A percentile compares a stretch with the other conserved stretches of the same genome.
Conservation (phyloP, 2,113 vertebrate species). For the Phalacrocorax pelagicus region DNA sequence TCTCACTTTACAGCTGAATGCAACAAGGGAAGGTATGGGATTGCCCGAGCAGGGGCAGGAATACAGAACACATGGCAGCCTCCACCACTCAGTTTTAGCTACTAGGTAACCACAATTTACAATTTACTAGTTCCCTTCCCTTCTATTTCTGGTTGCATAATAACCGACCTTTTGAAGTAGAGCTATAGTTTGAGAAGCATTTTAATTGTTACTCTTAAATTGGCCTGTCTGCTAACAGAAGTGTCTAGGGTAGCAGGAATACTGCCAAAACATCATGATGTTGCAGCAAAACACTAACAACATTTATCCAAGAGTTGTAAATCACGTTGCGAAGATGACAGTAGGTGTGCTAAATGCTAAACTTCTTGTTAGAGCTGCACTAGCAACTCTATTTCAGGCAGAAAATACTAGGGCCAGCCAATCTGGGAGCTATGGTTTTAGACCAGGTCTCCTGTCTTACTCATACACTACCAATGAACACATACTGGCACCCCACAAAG, state of each 20-base stretch:
- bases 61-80: not conserved
- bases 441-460: not conserved
- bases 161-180: not conserved
- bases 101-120: not conserved
- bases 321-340: not conserved
- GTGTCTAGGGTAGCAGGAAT: not conserved
- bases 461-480: accelerated
- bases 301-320: not conserved
- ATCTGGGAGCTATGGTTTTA: not conserved
- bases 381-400: not conserved
- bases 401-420: not conserved
- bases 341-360: not conserved
- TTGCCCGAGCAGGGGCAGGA: not conserved
- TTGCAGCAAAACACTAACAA: not conserved
- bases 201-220: not conserved
- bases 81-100: not conserved
- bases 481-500: not conserved
- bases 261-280: not conserved
- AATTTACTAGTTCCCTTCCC: not conserved
- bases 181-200: not conserved
- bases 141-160: not conserved
- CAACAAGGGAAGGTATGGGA: not conserved
- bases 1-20: not conserved
- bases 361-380: not conserved
- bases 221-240: not conserved